Conservation (phyloP, 2,797 vertebrate genomes). For the Enteromius trimaculatus region DNA sequence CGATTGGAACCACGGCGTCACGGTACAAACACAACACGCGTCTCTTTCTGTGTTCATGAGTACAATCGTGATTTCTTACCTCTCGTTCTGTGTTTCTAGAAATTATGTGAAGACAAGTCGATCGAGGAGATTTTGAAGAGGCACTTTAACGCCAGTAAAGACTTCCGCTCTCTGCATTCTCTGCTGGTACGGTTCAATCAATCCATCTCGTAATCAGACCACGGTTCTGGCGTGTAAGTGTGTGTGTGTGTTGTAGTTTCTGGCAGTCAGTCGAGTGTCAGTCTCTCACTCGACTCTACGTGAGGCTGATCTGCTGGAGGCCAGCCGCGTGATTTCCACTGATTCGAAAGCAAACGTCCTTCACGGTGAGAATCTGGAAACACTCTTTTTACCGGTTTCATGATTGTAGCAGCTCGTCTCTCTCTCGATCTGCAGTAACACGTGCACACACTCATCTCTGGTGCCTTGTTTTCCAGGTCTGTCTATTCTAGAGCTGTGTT, state of each 20-base stretch:
- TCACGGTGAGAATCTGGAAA: conserved; percentile 80
- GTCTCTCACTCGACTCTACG: conserved; percentile 76
- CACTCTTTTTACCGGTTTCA: not conserved
- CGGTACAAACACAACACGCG: conserved; percentile 73
- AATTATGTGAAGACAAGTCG: conserved; percentile 79
- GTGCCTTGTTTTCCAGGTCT: conserved; percentile 77
- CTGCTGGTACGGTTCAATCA: conserved; percentile 79
- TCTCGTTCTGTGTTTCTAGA: conserved; percentile 67
- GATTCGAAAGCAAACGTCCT: conserved; percentile 92
- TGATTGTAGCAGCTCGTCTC: not conserved
- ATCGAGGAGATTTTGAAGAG: conserved; percentile 81
- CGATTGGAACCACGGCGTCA: conserved; percentile 73
- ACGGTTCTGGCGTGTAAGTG: not conserved
- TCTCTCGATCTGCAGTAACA: not conserved
- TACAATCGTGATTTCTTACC: not conserved
- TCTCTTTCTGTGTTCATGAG: no score
- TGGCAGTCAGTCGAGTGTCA: conserved; percentile 79
- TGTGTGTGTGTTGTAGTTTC: conserved; percentile 75
- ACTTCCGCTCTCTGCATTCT: conserved; percentile 84
- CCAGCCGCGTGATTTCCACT: conserved; percentile 75
- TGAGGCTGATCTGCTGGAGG: conserved; percentile 84
- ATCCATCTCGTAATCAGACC: not conserved
- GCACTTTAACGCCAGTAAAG: conserved; percentile 86
- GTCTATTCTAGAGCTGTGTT: conserved; percentile 93
- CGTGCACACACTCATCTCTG: not conserved